phyloP scores from a whole-genome alignment of 92 coral and sea anemone genomes.

The Bergia puertoricense region DNA sequence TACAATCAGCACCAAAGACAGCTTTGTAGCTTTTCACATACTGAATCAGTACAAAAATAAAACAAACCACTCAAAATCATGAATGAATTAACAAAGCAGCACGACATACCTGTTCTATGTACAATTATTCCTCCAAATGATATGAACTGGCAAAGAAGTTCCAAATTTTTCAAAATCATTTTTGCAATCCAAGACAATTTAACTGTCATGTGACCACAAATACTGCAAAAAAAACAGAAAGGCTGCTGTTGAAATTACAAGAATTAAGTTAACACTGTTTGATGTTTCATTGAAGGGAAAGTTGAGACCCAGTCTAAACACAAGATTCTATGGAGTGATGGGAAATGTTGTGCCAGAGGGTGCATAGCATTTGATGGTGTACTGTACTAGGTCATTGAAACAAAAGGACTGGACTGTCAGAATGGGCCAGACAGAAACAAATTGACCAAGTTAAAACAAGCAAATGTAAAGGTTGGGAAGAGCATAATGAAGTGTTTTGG shows the following conservation, averaged over 20 bases:
- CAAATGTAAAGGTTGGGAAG: background rate
- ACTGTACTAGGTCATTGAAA: background rate
- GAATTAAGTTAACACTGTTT: background rate
- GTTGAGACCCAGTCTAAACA: background rate
- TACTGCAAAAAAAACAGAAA: background rate
- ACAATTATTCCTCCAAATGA: too few species aligned
- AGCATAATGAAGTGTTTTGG: background rate
- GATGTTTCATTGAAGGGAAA: background rate
- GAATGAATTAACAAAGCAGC: too few species aligned
- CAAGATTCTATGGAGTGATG: constrained; percentile 22
- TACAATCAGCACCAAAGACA: too few species aligned
- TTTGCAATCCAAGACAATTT: too few species aligned
- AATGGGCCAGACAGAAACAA: constrained; percentile 15
- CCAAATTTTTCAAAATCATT: too few species aligned
- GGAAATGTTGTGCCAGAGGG: constrained; percentile 12
- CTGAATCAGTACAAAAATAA: too few species aligned
- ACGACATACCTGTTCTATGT: too few species aligned
- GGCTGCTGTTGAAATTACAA: background rate
- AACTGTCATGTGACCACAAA: background rate
- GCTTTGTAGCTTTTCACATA: too few species aligned
- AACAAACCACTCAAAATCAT: too few species aligned
- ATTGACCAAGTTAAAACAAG: background rate
- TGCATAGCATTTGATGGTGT: constrained; percentile 3
- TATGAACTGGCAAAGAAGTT: too few species aligned
- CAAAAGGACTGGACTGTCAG: background rate